Conservation (phyloP, 2,113 vertebrate species). For the Stegastes partitus region DNA sequence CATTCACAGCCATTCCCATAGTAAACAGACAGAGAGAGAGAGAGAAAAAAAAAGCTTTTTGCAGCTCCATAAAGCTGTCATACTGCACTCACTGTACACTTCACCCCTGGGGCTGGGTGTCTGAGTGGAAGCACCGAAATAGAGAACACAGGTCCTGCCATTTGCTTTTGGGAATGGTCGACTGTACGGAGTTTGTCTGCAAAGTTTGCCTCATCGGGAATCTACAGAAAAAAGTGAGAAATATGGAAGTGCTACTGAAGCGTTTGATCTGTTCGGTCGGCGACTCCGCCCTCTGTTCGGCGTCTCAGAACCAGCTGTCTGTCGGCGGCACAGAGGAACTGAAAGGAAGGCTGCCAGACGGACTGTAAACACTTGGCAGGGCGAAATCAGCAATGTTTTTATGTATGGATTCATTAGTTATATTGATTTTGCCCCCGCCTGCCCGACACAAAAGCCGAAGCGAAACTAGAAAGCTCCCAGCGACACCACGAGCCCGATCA, state of each 20-base stretch:
- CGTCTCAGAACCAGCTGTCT: neutral
- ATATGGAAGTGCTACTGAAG: too few species aligned
- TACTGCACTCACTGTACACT: slow-evolving; percentile 21
- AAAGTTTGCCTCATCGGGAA: neutral
- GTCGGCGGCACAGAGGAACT: neutral
- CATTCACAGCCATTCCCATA: slow-evolving; percentile 22
- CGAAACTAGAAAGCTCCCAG: too few species aligned
- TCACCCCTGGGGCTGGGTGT: neutral
- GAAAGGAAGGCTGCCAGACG: neutral
- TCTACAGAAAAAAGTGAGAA: neutral
- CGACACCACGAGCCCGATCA: too few species aligned
- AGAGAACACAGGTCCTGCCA: slow-evolving; percentile 6
- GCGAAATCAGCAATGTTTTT: neutral
- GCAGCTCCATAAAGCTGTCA: slow-evolving; percentile 41
- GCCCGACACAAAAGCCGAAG: too few species aligned
- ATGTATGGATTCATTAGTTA: neutral
- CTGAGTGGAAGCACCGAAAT: slow-evolving; percentile 29
- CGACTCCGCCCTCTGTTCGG: too few species aligned
- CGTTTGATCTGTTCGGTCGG: neutral
- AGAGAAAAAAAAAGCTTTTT: slow-evolving; percentile 41
- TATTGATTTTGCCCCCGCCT: too few species aligned
- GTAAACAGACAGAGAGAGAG: too few species aligned
- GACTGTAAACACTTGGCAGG: neutral
- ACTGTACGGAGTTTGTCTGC: neutral
- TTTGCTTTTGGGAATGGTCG: neutral